Base-by-base conservation (phyloP, 1,140 invertebrate species). In the Zaprionus vittiger region DNA sequence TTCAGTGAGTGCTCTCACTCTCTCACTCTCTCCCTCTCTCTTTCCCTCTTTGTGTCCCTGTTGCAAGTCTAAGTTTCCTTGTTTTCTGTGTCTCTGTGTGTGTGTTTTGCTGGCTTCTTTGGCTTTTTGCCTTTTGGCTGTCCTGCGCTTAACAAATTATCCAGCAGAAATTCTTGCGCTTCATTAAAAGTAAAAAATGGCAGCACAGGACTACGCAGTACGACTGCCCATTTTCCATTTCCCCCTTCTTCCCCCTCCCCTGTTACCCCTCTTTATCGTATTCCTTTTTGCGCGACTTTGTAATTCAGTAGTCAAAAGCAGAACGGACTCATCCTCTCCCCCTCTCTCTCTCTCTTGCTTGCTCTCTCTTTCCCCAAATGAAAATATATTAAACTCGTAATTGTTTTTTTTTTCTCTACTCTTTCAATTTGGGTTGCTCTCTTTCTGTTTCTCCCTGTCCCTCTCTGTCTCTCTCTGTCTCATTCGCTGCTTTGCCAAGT, bases 141-240 rank as follows among this genome's bases (percentile, higher is more conserved):
- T 80, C 83, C 80, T 73, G 83, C 82, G 83, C 82, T 90, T 83
- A 91, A 90, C 89, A 91, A 91, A 91, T 91, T 91, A 91, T 91
- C 90, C 82, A 84, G 77, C 83, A 81, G 81, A 91, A 91, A 91
- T 91, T 91, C 80, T 90, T 91, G 86, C 85, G 89, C 81, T 91
- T 91, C 89, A 91, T 91, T 91, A 91, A 91, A 90, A 91, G 84
- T 91, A 91, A 91, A 91, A 90, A 90, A 91, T 89, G 85, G 80
- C 78, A 85, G 81, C 73, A 55, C 55, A 79, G 81, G 68, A 69
- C 77, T 47, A 56, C 63, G 47, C 47, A 69, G 72, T 34, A 71
- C 61, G 61, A 56, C 69, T 76, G 62, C 57, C 73, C 73, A 72
- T 37, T 59, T 37, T 14, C 54, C 63, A 44, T 59, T 26, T 5